Evolutionary conservation across 2,888 invertebrate species (phyloP).

Genomic region (Lumbricus terrestris): DNA sequence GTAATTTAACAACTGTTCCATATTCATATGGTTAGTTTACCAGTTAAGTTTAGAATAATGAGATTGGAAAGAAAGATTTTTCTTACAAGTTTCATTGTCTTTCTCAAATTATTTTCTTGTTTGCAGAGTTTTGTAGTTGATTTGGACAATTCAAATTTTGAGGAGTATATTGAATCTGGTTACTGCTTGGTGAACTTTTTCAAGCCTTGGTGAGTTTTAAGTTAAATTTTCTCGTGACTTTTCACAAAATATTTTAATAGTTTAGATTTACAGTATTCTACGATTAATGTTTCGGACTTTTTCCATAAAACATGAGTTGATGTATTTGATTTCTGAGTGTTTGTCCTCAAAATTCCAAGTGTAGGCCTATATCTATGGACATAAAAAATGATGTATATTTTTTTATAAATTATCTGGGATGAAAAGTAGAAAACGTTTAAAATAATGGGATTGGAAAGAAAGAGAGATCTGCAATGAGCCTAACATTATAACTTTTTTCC

Average conservation of each 20-base stretch:
- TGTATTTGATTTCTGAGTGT: not conserved
- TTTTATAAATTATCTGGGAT: not conserved
- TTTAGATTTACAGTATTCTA: not conserved
- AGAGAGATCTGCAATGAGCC: no score
- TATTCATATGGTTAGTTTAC: no score
- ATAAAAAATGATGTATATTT: not conserved
- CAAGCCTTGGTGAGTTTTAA: slow-evolving; percentile 15
- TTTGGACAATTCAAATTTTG: slow-evolving; percentile 8
- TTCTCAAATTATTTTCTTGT: not conserved
- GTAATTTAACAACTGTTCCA: no score
- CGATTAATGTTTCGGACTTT: no score
- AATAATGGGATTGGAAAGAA: no score
- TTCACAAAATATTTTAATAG: not conserved
- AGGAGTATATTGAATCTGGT: not conserved
- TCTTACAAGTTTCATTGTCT: not conserved
- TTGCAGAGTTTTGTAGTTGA: slow-evolving; percentile 10
- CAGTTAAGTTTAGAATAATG: no score
- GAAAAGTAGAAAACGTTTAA: not conserved
- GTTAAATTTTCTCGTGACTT: not conserved
- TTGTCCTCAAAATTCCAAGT: not conserved
- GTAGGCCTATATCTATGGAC: no score
- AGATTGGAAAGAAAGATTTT: not conserved
- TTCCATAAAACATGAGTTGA: not conserved
- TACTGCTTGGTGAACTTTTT: slow-evolving; percentile 10
- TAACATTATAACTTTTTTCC: no score